These are phyloP conservation scores for Promerops cafer DNA, from an alignment of 2,113 vertebrate species.

Conservation along the genomic window DNA sequence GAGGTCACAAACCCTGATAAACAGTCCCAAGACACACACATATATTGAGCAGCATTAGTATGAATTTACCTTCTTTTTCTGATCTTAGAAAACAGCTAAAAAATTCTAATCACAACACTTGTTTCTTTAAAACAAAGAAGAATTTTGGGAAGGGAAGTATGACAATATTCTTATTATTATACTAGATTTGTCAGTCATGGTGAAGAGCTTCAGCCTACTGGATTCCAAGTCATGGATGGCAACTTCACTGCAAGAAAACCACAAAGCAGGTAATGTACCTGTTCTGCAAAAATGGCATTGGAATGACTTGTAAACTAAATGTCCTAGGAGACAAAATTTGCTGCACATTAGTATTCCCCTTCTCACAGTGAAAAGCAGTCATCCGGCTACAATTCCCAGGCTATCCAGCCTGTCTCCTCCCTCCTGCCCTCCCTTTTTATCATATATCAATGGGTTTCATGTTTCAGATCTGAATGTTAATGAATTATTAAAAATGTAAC, in stretches of 20 bases:
- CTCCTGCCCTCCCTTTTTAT: background rate
- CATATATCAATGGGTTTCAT: background rate
- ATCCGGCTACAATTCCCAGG: background rate
- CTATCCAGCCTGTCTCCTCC: background rate
- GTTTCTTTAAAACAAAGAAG: background rate
- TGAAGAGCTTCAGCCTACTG: background rate
- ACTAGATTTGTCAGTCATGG: background rate
- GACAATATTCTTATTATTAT: background rate
- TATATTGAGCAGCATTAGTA: background rate
- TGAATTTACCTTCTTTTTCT: background rate
- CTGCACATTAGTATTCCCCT: background rate
- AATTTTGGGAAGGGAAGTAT: background rate
- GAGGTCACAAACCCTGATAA: background rate
- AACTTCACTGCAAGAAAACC: background rate
- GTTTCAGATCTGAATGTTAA: background rate
- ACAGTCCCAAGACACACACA: background rate
- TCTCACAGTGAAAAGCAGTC: background rate
- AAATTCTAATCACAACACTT: background rate
- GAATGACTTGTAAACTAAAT: background rate
- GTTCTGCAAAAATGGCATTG: background rate
- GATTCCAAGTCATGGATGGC: background rate
- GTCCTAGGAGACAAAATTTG: background rate
- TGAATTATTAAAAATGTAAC: background rate
- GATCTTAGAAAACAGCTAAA: background rate
- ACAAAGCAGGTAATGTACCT: background rate